Percentiles rank a stretch among this genome's conserved stretches.
Evolutionary conservation across 2,888 invertebrate genomes (phyloP).

Genomic region (Vanessa cardui): DNA sequence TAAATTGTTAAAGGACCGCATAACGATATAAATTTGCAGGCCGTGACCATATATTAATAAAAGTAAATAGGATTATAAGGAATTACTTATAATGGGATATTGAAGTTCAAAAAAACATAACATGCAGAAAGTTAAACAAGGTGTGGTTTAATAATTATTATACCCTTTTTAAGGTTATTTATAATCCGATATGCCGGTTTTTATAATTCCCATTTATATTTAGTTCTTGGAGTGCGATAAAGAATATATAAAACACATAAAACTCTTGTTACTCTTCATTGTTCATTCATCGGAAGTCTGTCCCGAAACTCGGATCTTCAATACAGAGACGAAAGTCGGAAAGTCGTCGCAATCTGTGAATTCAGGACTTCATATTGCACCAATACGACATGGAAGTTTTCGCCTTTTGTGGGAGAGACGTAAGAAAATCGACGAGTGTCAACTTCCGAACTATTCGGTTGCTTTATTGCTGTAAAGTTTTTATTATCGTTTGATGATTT

Average conservation of each 20-base stretch:
- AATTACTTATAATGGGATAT: too few species aligned
- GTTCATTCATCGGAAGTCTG: constrained; percentile 9
- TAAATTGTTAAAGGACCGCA: too few species aligned
- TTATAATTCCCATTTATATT: neutral
- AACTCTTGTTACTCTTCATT: neutral
- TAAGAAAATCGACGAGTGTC: constrained; percentile 5
- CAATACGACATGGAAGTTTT: constrained; percentile 1
- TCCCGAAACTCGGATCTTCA: neutral
- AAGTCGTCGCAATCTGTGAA: constrained; percentile 11
- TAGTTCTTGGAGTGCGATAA: too few species aligned
- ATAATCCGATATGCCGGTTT: neutral
- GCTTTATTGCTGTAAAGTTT: constrained; percentile 1
- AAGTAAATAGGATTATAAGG: too few species aligned
- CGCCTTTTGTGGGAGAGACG: constrained; percentile 6
- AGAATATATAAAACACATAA: neutral
- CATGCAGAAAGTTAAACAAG: too few species aligned
- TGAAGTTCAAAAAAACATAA: too few species aligned
- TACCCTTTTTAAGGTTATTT: too few species aligned
- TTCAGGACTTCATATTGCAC: constrained; percentile 9
- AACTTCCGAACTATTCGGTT: constrained; percentile 7
- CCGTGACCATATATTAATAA: too few species aligned
- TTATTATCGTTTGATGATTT: neutral
- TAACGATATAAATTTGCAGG: too few species aligned
- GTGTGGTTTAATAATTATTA: too few species aligned
- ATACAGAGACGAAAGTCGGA: constrained; percentile 7